Base-by-base conservation (phyloP, 2,797 vertebrate species). In the Halcyon chelicuti region DNA sequence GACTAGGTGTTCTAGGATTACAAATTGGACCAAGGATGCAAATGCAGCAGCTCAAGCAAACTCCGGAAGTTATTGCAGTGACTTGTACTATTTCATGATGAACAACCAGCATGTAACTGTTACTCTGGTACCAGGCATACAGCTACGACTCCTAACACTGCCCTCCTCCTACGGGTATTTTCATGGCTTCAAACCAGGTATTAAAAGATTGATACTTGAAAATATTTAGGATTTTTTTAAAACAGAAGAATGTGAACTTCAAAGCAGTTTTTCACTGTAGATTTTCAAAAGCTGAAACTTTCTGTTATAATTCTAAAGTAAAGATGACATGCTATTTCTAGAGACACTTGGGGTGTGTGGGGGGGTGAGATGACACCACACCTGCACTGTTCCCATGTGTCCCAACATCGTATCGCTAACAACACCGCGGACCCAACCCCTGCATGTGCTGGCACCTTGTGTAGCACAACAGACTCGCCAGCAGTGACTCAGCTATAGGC, bases 31-130 rank as follows among this genome's bases (percentile, higher is more conserved):
- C n/a, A 15, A 65, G 66, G 67, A 82, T 42, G 51, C 39, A 86
- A 96, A 95, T 52, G 71, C 85, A 94, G 87, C 76, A 82, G 51
- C 35, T 86, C 19, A 54, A 47, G 76, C 86, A 79, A 95, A 66
- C 63, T 73, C 83, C 31, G 28, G 39, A 79, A 87, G 70, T 93
- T 92, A 63, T 17, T 82, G 78, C 40, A 61, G 55, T 55, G 71
- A 86, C 46, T 65, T 52, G 54, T 26, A 63, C 70, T n/a, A 29
- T 25, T 88, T 22, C 4, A 9, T 85, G 94, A 90, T 72, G 62
- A 84, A 91, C 0, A 2, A 73, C 42, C 68, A 78, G 46, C 9
- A 3, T 86, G 88, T 94, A 77, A 94, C 77, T 84, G 91, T 70
- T 66, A 10, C 72, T 55, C 22, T 70, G 82, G 49, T 68, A 9